Evolutionary conservation across 2,113 vertebrate species (phyloP).

Genomic region (Polyodon spathula): DNA sequence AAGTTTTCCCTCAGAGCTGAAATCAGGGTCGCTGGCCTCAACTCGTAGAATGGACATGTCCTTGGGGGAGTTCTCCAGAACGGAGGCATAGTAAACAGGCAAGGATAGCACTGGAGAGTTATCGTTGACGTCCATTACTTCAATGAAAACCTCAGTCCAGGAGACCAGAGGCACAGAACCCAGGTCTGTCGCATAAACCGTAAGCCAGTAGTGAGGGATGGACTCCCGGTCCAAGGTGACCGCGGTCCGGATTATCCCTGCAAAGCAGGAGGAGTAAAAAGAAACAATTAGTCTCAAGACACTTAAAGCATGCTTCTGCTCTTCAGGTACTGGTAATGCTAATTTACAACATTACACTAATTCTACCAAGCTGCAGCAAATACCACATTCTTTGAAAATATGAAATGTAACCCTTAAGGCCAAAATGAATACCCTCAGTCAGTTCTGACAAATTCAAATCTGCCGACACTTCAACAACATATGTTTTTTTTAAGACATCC

Average conservation of each 20-base stretch:
- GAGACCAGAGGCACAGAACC: conserved; percentile 71
- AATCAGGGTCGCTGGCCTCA: conserved; percentile 69
- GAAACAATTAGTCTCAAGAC: too few relatives aligned
- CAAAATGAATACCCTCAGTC: too few relatives aligned
- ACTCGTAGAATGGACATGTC: conserved; percentile 67
- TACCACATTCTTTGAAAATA: too few relatives aligned
- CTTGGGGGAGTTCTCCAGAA: conserved; percentile 68
- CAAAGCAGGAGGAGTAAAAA: conserved; percentile 13
- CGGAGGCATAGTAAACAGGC: conserved; percentile 74
- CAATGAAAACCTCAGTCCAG: conserved; percentile 82
- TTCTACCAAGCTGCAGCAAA: too few relatives aligned
- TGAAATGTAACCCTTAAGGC: too few relatives aligned
- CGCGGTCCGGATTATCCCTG: conserved; percentile 73
- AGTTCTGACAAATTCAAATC: too few relatives aligned
- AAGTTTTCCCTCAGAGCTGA: conserved; percentile 69
- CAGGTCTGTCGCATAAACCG: conserved; percentile 72
- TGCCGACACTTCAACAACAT: too few relatives aligned
- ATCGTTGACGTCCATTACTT: conserved; percentile 85
- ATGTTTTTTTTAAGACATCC: too few relatives aligned
- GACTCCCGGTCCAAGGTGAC: conserved; percentile 71
- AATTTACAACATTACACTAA: too few relatives aligned
- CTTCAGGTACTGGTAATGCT: too few relatives aligned
- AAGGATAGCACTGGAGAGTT: conserved; percentile 78
- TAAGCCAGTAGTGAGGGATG: conserved; percentile 77
- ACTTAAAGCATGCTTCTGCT: too few relatives aligned